Evolutionary conservation across 2,888 invertebrate genomes (phyloP), one percentile per base, ranked within the genome.

Genomic region (Allygus modestus): DNA sequence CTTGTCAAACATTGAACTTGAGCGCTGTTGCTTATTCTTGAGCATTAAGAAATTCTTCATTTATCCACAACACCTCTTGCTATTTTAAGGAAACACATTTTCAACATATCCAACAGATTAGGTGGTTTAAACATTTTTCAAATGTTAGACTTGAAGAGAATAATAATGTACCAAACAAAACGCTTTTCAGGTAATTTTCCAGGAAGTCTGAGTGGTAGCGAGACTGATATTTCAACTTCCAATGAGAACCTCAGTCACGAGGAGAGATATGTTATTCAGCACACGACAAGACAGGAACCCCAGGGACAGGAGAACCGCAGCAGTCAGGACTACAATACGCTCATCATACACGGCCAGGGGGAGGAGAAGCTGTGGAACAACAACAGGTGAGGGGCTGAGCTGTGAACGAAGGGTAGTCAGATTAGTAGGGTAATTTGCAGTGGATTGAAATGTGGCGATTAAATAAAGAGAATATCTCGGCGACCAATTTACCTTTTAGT

Each of bases 141-240:
- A 37, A 37, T 37, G 37, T 37, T 37, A 7, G 37, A 37, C 9
- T 9, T 9, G 4, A 37, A 37, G 5, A 37, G 9, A 37, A 37
- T 9, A 37, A 37, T 7, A 37, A 4, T 37, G 37, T 37, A 37
- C 37, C 37, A 37, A 54, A 54, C 54, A 23, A 54, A 54, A 54
- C 20, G 54, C 2, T 54, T 69, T 69, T 1, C 75, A 83, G 83
- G 83, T 31, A 79, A 83, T 51, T 85, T 85, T 46, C 43, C 85
- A 37, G 85, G 85, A 73, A 96, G 96, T 90, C 92, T 96, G 87
- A 96, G 97, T 88, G 97, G 97, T 51, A 97, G 97, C 90, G 97
- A 97, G 91, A 96, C 97, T 5, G 97, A 97, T 92, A 95, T 97
- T 84, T 97, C 97, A 17, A 97, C 97, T 2, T 97, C 97, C 20